These are phyloP conservation scores for Isoperla grammatica DNA, from an alignment of 2,888 invertebrate genomes.

Conservation along the genomic window DNA sequence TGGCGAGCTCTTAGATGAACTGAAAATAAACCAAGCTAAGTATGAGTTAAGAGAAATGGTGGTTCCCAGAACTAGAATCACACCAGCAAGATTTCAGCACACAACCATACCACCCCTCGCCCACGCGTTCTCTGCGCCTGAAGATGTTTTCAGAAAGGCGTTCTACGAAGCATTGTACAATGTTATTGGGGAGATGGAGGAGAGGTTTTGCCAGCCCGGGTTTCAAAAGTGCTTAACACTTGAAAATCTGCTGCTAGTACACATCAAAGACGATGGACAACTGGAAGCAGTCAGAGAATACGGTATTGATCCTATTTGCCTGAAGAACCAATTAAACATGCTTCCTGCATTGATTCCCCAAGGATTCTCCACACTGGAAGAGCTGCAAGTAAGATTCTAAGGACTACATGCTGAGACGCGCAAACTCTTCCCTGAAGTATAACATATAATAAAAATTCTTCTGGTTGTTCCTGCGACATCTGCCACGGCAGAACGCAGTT, in stretches of 20 bases:
- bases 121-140: conserved; percentile 1
- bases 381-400: not conserved
- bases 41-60: conserved; percentile 1
- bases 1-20: not conserved
- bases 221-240: conserved; percentile 3
- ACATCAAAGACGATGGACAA: not conserved
- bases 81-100: not conserved
- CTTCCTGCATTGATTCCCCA: conserved; percentile 4
- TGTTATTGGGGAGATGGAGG: conserved; percentile 2
- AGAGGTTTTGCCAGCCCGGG: conserved; percentile 2
- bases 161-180: not conserved
- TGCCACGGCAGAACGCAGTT: conserved; percentile 1
- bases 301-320: not conserved
- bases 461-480: conserved; percentile 5
- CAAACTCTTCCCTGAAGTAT: conserved; percentile 5
- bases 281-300: not conserved
- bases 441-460: not conserved
- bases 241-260: not conserved
- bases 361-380: conserved; percentile 9
- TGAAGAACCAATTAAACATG: conserved; percentile 1
- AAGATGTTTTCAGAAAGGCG: conserved; percentile 1
- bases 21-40: not conserved
- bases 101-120: conserved; percentile 1
- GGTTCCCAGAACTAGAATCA: not conserved
- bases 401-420: conserved; percentile 3